Conservation (phyloP, 92 coral and sea anemone genomes). For the Paramuricea clavata region DNA sequence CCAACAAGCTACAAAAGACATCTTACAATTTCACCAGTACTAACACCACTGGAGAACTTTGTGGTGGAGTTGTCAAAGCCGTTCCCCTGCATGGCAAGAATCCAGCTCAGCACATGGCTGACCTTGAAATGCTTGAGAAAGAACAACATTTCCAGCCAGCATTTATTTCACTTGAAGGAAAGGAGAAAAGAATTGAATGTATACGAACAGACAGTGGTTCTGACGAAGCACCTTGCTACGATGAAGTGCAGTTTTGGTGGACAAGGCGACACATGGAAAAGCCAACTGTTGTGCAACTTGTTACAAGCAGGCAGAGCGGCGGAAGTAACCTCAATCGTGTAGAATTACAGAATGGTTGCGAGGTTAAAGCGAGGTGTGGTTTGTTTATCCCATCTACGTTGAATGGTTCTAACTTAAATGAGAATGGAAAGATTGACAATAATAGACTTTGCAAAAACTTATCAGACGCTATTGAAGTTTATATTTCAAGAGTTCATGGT, state of each 20-base stretch:
- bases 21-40: conserved; percentile 51
- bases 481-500: conserved; percentile 30
- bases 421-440: conserved; percentile 53
- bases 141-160: conserved; percentile 20
- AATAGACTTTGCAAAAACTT: conserved; percentile 44
- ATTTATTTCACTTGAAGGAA: neutral
- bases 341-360: conserved; percentile 61
- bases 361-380: conserved; percentile 41
- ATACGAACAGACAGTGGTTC: conserved; percentile 26
- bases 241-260: conserved; percentile 62
- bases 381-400: conserved; percentile 47
- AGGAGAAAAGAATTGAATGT: conserved; percentile 43
- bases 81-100: conserved; percentile 10
- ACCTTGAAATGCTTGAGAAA: conserved; percentile 38
- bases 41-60: conserved; percentile 40
- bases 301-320: conserved; percentile 58
- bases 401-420: conserved; percentile 53
- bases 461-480: conserved; percentile 34
- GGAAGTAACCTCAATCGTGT: conserved; percentile 53
- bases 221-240: conserved; percentile 51
- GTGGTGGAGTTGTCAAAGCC: conserved; percentile 53
- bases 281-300: conserved; percentile 40
- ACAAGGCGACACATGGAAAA: conserved; percentile 45
- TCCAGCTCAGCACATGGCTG: conserved; percentile 53
- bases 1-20: conserved; percentile 44